phyloP scores from a whole-genome alignment of 2,888 invertebrate genomes.

The Drosophila mercatorum region DNA sequence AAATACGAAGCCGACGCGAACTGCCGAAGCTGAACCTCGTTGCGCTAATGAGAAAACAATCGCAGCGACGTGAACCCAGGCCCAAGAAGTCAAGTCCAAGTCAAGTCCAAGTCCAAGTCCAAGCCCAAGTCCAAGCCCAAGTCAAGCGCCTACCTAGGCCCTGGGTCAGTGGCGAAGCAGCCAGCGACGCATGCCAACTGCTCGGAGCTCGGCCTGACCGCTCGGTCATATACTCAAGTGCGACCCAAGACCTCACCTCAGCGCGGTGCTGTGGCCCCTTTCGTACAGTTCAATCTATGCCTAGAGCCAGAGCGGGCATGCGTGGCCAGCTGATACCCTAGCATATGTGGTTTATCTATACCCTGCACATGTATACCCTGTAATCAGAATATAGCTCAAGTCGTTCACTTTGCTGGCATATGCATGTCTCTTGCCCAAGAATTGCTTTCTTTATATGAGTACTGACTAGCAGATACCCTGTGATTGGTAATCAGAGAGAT shows the following conservation, averaged over 20 bases:
- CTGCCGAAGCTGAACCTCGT: conserved; percentile 29
- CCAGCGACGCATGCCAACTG: conserved; percentile 69
- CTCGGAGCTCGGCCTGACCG: conserved; percentile 36
- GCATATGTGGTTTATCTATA: too few species aligned
- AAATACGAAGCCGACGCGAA: neutral
- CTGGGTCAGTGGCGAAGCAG: conserved; percentile 24
- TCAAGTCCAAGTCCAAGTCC: neutral
- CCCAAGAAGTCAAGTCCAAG: conserved; percentile 1
- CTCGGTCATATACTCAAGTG: conserved; percentile 61
- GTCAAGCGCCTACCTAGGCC: neutral
- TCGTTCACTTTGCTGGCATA: neutral
- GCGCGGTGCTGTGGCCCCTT: neutral
- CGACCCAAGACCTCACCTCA: conserved; percentile 11
- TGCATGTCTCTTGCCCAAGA: neutral
- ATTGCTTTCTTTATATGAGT: too few species aligned
- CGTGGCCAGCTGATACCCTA: neutral
- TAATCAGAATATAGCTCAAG: neutral
- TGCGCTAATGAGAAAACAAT: conserved; percentile 73
- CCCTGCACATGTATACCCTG: neutral
- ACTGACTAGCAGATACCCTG: neutral
- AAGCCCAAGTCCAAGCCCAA: neutral
- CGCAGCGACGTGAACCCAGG: conserved; percentile 37
- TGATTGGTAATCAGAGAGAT: neutral
- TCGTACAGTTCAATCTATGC: conserved; percentile 7
- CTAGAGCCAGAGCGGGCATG: neutral